Percentiles rank a stretch among this genome's conserved stretches.
phyloP scores from a whole-genome alignment of 2,113 vertebrate genomes.

The Jacana jacana region DNA sequence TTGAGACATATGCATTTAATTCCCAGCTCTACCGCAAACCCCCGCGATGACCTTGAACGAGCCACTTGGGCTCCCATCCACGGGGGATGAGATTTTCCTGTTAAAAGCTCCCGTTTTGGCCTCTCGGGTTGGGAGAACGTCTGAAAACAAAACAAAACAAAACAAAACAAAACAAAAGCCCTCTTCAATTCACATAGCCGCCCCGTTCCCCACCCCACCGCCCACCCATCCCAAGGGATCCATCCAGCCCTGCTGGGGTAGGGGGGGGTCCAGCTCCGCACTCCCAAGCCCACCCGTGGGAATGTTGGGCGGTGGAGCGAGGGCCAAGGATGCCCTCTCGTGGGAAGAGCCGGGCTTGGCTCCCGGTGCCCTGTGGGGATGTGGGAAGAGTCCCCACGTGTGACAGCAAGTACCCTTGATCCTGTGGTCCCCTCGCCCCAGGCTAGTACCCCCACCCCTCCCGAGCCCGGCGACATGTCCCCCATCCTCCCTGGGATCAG shows the following conservation, averaged over 20 bases:
- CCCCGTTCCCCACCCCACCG: fast-evolving
- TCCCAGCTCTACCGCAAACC: background rate
- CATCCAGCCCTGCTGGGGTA: background rate
- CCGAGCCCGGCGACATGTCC: background rate
- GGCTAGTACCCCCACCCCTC: background rate
- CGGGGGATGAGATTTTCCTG: background rate
- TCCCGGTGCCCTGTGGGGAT: background rate
- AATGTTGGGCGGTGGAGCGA: background rate
- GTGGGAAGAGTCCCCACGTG: background rate
- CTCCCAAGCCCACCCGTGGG: background rate
- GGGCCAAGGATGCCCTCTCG: constrained; percentile 36
- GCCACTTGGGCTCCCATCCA: background rate
- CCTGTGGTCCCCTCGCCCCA: background rate
- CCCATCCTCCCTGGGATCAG: background rate
- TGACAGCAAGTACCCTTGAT: background rate
- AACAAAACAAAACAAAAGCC: too few relatives aligned
- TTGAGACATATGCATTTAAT: background rate
- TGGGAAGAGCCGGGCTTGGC: background rate
- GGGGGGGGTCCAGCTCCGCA: background rate
- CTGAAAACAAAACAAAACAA: background rate
- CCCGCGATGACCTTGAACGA: constrained; percentile 4
- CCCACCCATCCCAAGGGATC: background rate
- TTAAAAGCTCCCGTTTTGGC: background rate
- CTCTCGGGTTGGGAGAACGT: fast-evolving
- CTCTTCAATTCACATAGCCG: fast-evolving